A percentile compares a stretch with the other conserved stretches of the same genome.
Conservation (phyloP, 2,797 vertebrate genomes). For the Rhincodon typus region DNA sequence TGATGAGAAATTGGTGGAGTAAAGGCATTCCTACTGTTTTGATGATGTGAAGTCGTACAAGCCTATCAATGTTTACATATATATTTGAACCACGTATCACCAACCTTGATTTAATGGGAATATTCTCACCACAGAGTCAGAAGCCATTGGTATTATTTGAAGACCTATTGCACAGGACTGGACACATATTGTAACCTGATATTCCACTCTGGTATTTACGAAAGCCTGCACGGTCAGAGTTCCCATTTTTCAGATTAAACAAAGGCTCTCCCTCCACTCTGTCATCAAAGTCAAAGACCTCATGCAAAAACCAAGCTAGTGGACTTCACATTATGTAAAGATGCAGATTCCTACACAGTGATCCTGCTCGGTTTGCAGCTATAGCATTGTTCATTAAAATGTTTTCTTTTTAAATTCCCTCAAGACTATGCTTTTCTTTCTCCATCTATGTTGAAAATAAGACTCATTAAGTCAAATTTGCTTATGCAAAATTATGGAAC, state of each 20-base stretch:
- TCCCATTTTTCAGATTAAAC: not conserved
- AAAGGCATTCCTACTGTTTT: not conserved
- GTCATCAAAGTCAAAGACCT: not conserved
- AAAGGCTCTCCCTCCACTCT: not conserved
- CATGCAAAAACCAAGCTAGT: not conserved
- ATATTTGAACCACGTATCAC: not conserved
- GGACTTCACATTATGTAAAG: not conserved
- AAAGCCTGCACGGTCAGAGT: not conserved
- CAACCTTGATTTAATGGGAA: not conserved
- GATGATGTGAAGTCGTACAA: not conserved
- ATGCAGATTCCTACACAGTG: not conserved
- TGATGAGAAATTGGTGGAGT: not conserved
- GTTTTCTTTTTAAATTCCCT: not conserved
- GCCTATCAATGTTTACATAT: not conserved
- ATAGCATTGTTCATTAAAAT: not conserved
- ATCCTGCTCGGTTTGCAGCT: not conserved
- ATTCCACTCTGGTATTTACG: not conserved
- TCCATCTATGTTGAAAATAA: not conserved
- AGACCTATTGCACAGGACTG: not conserved
- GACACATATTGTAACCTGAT: not conserved
- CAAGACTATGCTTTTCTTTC: not conserved
- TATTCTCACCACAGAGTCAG: not conserved
- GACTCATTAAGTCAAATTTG: not conserved
- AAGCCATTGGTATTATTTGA: not conserved
- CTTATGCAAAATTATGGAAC: not conserved